Evolutionary conservation across 2,888 invertebrate species (phyloP), one percentile per base, ranked within the genome.

Genomic region (Thysanoteuthis rhombus): DNA sequence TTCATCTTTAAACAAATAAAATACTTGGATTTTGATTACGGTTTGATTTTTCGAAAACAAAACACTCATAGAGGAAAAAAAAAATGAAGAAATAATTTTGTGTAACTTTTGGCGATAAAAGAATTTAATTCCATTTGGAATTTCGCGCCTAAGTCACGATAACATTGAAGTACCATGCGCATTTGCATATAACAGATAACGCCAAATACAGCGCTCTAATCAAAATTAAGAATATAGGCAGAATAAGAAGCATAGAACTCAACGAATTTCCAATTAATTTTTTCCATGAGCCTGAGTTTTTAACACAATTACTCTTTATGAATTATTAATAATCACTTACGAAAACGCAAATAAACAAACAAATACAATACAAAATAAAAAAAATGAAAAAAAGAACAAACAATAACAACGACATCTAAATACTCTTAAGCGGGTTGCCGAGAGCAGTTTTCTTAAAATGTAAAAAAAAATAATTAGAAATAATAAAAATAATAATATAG

Each of bases 71-170:
- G 75, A 75, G 36, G 36, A 75, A n/a, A 6, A 16, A 75, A 75
- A 19, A 75, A 75, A n/a, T 75, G 16, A 75, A 45, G 16, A 45
- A 45, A 45, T 45, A 45, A 45, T 45, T n/a, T 25, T 75, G n/a
- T 75, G 75, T 75, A 75, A 75, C 75, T 75, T 75, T 75, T 75
- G 75, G 75, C 75, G 75, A 75, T 75, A 75, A 75, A 75, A 75
- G 75, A 75, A 75, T 75, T 75, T 75, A 75, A 75, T 75, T 75
- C 75, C 75, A 75, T 75, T 75, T 75, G 75, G 75, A 75, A 75
- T 75, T 75, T 75, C 12, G 75, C 75, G 36, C 36, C 25, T 36
- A 75, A 75, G 25, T 75, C 75, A 75, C 75, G 75, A 75, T 36
- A 75, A 75, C 75, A 36, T 75, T 75, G 16, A 75, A 75, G 75